Evolutionary conservation across 1,140 invertebrate species (phyloP).

Genomic region (Drosophila sulfurigaster): DNA sequence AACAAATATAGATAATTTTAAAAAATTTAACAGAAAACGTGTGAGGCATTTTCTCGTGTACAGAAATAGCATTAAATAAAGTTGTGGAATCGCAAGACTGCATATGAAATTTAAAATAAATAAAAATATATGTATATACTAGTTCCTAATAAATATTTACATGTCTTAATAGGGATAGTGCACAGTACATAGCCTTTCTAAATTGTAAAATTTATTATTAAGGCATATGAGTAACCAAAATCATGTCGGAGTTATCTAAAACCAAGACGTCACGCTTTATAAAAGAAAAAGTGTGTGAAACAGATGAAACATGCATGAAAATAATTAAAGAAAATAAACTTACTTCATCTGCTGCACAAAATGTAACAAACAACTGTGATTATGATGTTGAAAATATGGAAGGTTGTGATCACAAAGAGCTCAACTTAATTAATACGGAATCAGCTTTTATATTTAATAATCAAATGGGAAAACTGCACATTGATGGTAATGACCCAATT

Average conservation of each 20-base stretch:
- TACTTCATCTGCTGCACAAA: slow-evolving; percentile 5
- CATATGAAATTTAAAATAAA: too few relatives aligned
- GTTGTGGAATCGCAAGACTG: too few relatives aligned
- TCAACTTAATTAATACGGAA: slow-evolving; percentile 5
- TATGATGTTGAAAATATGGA: slow-evolving; percentile 23
- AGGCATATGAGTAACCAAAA: slow-evolving; percentile 3
- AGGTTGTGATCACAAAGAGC: slow-evolving; percentile 46
- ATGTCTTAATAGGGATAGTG: too few relatives aligned
- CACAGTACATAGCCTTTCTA: neutral
- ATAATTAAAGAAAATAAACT: slow-evolving; percentile 5
- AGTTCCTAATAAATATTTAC: too few relatives aligned
- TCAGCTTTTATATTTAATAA: slow-evolving; percentile 25
- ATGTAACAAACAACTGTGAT: slow-evolving; percentile 24
- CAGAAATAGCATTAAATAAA: too few relatives aligned
- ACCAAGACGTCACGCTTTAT: neutral
- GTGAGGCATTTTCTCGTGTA: too few relatives aligned
- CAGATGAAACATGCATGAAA: slow-evolving; percentile 14
- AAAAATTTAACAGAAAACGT: too few relatives aligned
- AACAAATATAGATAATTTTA: too few relatives aligned
- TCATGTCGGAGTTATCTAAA: slow-evolving; percentile 34
- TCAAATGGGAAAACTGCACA: slow-evolving; percentile 38
- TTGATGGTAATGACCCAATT: slow-evolving; percentile 8
- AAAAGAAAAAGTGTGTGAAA: slow-evolving; percentile 3
- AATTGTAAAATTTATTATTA: slow-evolving; percentile 5
- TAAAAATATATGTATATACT: too few relatives aligned